Conservation (phyloP, 2,888 invertebrate genomes). For the Scelioninae gen. 1 region DNA sequence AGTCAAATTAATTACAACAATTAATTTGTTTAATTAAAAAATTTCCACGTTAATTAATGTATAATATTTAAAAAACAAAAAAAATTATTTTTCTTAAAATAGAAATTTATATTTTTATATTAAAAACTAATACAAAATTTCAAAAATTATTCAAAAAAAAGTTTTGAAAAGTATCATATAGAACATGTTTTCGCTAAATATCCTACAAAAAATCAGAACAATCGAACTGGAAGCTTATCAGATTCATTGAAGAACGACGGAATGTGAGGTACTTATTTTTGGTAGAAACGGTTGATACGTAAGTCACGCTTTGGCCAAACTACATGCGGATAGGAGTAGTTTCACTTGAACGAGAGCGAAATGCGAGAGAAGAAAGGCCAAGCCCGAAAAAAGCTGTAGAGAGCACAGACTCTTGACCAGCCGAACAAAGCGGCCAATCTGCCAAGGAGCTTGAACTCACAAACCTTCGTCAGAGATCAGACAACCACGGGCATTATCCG, state of each 20-base stretch:
- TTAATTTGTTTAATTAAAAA: too few relatives aligned
- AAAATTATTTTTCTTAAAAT: too few relatives aligned
- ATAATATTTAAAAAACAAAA: too few relatives aligned
- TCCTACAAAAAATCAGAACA: conserved; percentile 15
- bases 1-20: too few relatives aligned
- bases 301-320: conserved; percentile 49
- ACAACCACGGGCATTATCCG: conserved; percentile 38
- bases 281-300: conserved; percentile 54
- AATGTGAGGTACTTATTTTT: conserved; percentile 30
- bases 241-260: conserved; percentile 20
- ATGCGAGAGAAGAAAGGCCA: conserved; percentile 43
- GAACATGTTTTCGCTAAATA: background rate
- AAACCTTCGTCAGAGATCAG: conserved; percentile 61
- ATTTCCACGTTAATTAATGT: too few relatives aligned
- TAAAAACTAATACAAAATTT: too few relatives aligned
- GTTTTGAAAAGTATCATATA: too few relatives aligned
- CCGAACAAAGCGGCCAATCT: conserved; percentile 62
- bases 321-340: conserved; percentile 54
- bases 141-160: too few relatives aligned
- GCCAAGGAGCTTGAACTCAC: conserved; percentile 46
- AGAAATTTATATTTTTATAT: too few relatives aligned
- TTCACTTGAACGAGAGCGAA: conserved; percentile 40
- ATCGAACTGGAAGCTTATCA: conserved; percentile 41
- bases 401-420: conserved; percentile 55
- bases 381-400: conserved; percentile 35